Conservation (phyloP, 64 coral and sea anemone genomes). For the Dendronephthya gigantea region DNA sequence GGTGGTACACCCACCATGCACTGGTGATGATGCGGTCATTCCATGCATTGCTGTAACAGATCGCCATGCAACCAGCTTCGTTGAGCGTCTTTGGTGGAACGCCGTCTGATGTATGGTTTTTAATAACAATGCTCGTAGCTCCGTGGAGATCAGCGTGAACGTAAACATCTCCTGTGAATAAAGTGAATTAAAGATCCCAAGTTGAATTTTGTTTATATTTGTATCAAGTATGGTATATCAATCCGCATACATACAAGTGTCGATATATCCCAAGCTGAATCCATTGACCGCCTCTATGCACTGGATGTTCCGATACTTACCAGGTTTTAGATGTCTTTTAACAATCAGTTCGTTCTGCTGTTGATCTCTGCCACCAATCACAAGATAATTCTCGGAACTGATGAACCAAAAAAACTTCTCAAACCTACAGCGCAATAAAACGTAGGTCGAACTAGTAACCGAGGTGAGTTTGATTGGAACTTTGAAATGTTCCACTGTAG, state of each 20-base stretch:
- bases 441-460: background rate
- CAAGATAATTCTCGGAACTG: slow-evolving; percentile 85
- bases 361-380: slow-evolving; percentile 91
- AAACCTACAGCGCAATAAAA: slow-evolving; percentile 53
- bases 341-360: slow-evolving; percentile 95
- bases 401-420: slow-evolving; percentile 96
- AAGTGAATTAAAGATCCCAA: no score
- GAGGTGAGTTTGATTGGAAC: no score
- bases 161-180: slow-evolving; percentile 60
- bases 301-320: slow-evolving; percentile 3
- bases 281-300: no score
- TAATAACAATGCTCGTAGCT: slow-evolving; percentile 71
- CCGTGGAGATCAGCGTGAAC: slow-evolving; percentile 91
- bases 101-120: slow-evolving; percentile 48
- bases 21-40: slow-evolving; percentile 71
- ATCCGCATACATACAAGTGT: background rate
- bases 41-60: slow-evolving; percentile 75
- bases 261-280: no score
- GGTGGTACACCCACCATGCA: slow-evolving; percentile 87
- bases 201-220: no score
- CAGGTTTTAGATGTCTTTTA: slow-evolving; percentile 68
- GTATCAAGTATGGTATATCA: no score
- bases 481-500: no score
- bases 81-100: slow-evolving; percentile 75
- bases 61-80: slow-evolving; percentile 76